phyloP scores from a whole-genome alignment of 2,113 vertebrate genomes.

The Otis tarda region DNA sequence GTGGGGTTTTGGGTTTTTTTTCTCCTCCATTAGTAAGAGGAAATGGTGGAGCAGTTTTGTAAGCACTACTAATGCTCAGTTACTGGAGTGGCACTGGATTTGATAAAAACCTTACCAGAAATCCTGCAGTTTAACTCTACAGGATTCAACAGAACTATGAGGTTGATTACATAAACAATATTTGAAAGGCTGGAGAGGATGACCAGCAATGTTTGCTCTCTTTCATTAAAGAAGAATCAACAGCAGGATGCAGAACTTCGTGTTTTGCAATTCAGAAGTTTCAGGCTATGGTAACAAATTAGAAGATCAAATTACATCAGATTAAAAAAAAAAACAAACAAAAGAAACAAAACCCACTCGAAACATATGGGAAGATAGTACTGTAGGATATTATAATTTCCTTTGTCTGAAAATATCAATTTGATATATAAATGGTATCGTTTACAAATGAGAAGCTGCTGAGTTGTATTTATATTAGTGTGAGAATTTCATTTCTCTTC shows the following conservation, averaged over 20 bases:
- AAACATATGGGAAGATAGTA: not conserved
- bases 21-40: not conserved
- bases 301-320: not conserved
- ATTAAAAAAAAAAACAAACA: not conserved
- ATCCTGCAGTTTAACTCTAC: not conserved
- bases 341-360: rapidly evolving
- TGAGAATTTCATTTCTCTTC: conserved; percentile 15
- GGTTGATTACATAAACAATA: not conserved
- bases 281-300: not conserved
- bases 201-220: not conserved
- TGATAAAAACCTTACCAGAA: not conserved
- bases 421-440: not conserved
- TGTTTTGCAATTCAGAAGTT: not conserved
- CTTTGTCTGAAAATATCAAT: not conserved
- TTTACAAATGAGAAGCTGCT: not conserved
- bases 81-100: not conserved
- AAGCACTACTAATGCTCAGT: not conserved
- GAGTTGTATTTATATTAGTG: not conserved
- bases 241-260: not conserved
- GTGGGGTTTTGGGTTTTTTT: not conserved
- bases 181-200: not conserved
- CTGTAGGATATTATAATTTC: not conserved
- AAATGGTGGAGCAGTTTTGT: not conserved
- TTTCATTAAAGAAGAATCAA: not conserved
- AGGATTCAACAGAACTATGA: not conserved